Percentiles rank a stretch among this genome's conserved stretches.
Evolutionary conservation across 2,888 invertebrate genomes (phyloP).

Genomic region (Hemithea aestivaria): DNA sequence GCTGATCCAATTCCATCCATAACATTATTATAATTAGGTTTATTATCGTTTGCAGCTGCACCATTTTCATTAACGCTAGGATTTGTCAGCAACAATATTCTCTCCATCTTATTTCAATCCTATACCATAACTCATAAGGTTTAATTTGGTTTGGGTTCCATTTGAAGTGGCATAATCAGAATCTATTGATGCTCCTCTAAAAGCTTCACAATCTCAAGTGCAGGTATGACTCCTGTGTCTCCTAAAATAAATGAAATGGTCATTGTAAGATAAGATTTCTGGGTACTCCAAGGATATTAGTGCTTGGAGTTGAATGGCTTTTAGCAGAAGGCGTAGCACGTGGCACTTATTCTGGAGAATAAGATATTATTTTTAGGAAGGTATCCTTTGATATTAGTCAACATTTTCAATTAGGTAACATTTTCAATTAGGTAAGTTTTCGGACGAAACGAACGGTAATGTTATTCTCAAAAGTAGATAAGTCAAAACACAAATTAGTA

Average conservation of each 20-base stretch:
- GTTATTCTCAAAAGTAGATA: too few species aligned
- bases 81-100: constrained; percentile 53
- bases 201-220: constrained; percentile 70
- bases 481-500: too few species aligned
- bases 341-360: neutral
- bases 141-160: constrained; percentile 27
- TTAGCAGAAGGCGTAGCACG: constrained; percentile 35
- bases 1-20: constrained; percentile 31
- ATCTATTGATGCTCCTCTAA: constrained; percentile 66
- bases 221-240: constrained; percentile 73
- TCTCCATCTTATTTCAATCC: constrained; percentile 22
- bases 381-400: too few species aligned
- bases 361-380: too few species aligned
- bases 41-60: constrained; percentile 28
- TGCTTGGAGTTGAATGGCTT: constrained; percentile 30
- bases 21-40: constrained; percentile 30
- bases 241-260: constrained; percentile 75
- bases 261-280: constrained; percentile 65
- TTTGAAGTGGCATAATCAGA: constrained; percentile 61
- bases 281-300: constrained; percentile 30
- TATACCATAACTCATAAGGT: constrained; percentile 20
- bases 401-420: too few species aligned
- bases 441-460: too few species aligned
- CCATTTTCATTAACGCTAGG: constrained; percentile 44
- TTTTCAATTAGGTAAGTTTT: too few species aligned